Evolutionary conservation across 2,797 vertebrate genomes (phyloP).

Genomic region (Hylomyscus alleni): DNA sequence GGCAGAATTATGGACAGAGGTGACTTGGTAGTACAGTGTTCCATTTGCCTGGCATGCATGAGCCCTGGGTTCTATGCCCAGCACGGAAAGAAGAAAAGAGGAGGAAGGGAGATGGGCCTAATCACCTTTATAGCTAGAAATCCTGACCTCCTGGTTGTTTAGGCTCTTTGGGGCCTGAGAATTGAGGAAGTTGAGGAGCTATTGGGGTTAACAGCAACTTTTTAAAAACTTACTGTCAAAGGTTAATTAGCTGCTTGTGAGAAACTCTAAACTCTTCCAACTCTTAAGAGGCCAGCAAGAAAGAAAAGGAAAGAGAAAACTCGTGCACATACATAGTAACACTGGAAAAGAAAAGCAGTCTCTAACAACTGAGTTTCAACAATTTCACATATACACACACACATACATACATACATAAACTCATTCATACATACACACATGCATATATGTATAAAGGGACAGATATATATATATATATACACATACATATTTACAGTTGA

Average conservation of each 20-base stretch:
- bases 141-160: not conserved
- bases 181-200: not conserved
- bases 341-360: not conserved
- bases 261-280: not conserved
- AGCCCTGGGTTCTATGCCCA: not conserved
- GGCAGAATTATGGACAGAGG: not conserved
- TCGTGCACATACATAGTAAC: not conserved
- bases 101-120: not conserved
- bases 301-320: not conserved
- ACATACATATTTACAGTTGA: not conserved
- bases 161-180: not conserved
- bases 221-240: too few species aligned
- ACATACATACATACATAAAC: too few species aligned
- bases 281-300: not conserved
- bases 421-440: too few species aligned
- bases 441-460: too few species aligned
- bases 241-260: not conserved
- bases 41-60: not conserved
- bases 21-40: not conserved
- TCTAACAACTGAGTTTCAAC: not conserved
- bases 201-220: not conserved
- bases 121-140: not conserved
- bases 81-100: not conserved
- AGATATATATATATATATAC: too few species aligned
- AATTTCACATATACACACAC: not conserved